phyloP scores from a whole-genome alignment of 1,140 invertebrate genomes.

The Zaprionus tsacasi region DNA sequence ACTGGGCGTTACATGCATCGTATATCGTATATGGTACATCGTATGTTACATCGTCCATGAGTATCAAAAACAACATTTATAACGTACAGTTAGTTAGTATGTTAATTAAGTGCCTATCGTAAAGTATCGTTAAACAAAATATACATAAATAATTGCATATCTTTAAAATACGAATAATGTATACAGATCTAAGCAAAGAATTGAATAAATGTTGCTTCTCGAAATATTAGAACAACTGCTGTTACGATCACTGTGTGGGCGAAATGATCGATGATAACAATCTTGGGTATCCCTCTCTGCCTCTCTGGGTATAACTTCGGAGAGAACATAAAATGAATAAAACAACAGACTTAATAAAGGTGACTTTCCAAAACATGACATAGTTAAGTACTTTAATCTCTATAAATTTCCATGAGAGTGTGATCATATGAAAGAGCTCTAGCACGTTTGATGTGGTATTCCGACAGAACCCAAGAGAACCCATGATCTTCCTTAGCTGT shows the following conservation, averaged over 20 bases:
- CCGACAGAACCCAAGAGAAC: neutral
- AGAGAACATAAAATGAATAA: neutral
- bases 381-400: neutral
- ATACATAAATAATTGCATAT: conserved; percentile 53
- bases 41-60: conserved; percentile 10
- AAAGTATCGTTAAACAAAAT: conserved; percentile 53
- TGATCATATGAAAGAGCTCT: neutral
- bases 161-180: conserved; percentile 53
- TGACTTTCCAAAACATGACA: neutral
- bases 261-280: neutral
- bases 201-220: conserved; percentile 78
- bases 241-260: neutral
- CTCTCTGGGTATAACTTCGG: neutral
- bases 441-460: neutral
- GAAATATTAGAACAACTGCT: conserved; percentile 35
- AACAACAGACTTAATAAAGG: neutral
- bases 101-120: conserved; percentile 77
- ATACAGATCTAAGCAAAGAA: conserved; percentile 58
- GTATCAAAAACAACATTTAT: conserved; percentile 43
- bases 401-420: neutral
- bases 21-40: neutral
- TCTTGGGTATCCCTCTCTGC: neutral
- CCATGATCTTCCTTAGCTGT: neutral
- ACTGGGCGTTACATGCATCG: conserved; percentile 19
- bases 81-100: conserved; percentile 79